These are phyloP conservation scores for Gymnocheta viridis DNA, from an alignment of 2,888 invertebrate genomes.

Conservation along the genomic window DNA sequence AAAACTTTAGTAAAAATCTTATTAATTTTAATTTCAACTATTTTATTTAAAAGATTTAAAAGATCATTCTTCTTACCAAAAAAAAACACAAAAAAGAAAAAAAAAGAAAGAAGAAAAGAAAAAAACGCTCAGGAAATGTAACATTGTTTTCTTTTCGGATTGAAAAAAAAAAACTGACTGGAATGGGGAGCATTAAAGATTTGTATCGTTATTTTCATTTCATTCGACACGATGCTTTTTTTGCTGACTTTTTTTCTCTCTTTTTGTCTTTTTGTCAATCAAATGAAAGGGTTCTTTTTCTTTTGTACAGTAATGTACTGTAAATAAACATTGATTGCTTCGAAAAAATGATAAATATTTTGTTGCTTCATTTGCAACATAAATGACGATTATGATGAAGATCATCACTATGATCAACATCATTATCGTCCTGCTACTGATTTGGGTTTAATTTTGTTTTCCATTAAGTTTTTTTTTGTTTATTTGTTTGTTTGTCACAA, in stretches of 20 bases:
- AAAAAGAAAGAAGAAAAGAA: not conserved
- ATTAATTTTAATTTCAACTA: constrained; percentile 45
- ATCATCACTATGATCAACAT: constrained; percentile 42
- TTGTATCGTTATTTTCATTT: constrained; percentile 26
- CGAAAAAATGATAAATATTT: constrained; percentile 62
- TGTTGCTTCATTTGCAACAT: constrained; percentile 57
- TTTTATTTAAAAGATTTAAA: not conserved
- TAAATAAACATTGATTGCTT: constrained; percentile 68
- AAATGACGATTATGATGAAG: constrained; percentile 59
- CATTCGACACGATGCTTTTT: not conserved
- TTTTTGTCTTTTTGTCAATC: constrained; percentile 34
- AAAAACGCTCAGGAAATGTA: not conserved
- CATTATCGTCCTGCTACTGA: constrained; percentile 17
- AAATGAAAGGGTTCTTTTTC: constrained; percentile 18
- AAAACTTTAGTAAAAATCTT: constrained; percentile 34
- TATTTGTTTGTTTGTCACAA: constrained; percentile 14
- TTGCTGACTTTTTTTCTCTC: not conserved
- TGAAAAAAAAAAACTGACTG: not conserved
- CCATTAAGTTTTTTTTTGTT: constrained; percentile 11
- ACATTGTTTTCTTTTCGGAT: not conserved
- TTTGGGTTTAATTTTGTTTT: constrained; percentile 26
- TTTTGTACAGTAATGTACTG: constrained; percentile 68
- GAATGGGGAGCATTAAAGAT: constrained; percentile 10
- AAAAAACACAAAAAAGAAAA: not conserved
- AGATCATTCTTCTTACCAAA: constrained; percentile 23